Evolutionary conservation across 2,888 invertebrate species (phyloP).

Genomic region (Lepidocyrtoides sp.): DNA sequence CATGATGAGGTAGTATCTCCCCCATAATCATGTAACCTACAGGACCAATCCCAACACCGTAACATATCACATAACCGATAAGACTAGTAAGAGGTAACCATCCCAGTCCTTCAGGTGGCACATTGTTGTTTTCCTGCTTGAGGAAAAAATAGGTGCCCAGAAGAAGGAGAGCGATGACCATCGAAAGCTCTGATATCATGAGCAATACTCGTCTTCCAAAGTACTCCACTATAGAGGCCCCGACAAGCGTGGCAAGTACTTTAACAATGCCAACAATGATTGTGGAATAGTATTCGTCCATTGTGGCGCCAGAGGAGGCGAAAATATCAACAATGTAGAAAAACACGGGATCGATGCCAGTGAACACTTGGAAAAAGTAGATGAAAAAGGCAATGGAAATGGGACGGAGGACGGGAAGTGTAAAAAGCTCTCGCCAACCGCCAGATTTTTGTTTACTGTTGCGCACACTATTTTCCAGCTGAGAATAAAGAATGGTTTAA

Average conservation of each 20-base stretch:
- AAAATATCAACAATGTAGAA: conserved; percentile 84
- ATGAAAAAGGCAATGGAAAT: conserved; percentile 80
- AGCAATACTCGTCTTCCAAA: conserved; percentile 92
- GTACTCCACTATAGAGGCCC: conserved; percentile 91
- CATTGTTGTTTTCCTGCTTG: conserved; percentile 85
- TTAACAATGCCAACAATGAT: conserved; percentile 95
- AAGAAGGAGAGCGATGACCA: conserved; percentile 90
- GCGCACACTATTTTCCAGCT: too few relatives aligned
- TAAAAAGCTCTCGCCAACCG: conserved; percentile 42
- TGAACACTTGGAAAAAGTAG: conserved; percentile 82
- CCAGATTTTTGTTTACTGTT: conserved; percentile 44
- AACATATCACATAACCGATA: conserved; percentile 92
- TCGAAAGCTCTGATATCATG: conserved; percentile 91
- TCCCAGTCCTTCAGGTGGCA: conserved; percentile 46
- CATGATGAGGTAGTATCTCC: conserved; percentile 73
- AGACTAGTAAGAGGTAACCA: conserved; percentile 92
- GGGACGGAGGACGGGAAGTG: conserved; percentile 62
- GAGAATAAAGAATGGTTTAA: too few relatives aligned
- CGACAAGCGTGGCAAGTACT: conserved; percentile 88
- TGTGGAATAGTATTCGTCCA: conserved; percentile 89
- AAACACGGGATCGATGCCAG: conserved; percentile 81
- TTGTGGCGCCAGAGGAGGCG: conserved; percentile 81
- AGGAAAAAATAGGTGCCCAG: conserved; percentile 92
- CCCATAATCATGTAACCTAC: conserved; percentile 88
- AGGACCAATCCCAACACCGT: conserved; percentile 93